phyloP scores from a whole-genome alignment of 2,888 invertebrate species.

The Dione vanillae region DNA sequence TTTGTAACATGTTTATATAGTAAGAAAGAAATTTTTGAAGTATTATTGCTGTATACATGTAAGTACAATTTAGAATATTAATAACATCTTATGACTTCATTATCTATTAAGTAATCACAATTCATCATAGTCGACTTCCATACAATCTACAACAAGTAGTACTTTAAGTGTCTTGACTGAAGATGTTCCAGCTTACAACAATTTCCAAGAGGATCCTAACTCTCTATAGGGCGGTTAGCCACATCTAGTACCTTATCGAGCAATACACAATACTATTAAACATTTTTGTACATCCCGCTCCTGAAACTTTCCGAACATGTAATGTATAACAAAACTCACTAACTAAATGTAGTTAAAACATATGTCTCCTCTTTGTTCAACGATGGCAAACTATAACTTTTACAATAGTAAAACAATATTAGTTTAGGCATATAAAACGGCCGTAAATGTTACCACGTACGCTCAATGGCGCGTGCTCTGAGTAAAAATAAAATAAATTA shows the following conservation, averaged over 20 bases:
- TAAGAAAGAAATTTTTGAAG: too few relatives aligned
- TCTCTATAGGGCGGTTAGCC: constrained; percentile 59
- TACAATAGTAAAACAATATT: constrained; percentile 78
- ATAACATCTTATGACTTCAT: constrained; percentile 53
- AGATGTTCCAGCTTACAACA: constrained; percentile 75
- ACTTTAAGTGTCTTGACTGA: constrained; percentile 82
- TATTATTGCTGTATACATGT: not conserved
- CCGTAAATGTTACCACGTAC: constrained; percentile 59
- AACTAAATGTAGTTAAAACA: constrained; percentile 79
- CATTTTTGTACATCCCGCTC: constrained; percentile 75
- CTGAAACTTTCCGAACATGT: constrained; percentile 61
- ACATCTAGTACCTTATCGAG: constrained; percentile 74
- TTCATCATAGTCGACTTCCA: constrained; percentile 54
- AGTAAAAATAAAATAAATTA: constrained; percentile 62
- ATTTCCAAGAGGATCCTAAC: constrained; percentile 71
- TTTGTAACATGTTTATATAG: not conserved
- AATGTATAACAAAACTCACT: constrained; percentile 56
- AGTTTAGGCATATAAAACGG: constrained; percentile 70
- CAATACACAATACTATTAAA: constrained; percentile 80
- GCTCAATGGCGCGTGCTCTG: constrained; percentile 50
- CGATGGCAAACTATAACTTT: constrained; percentile 83
- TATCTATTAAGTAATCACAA: constrained; percentile 54
- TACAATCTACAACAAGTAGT: constrained; percentile 77
- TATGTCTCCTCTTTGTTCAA: constrained; percentile 78
- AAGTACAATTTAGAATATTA: constrained; percentile 19